phyloP scores from a whole-genome alignment of 2,797 vertebrate species.

The Sandelia bainsii region DNA sequence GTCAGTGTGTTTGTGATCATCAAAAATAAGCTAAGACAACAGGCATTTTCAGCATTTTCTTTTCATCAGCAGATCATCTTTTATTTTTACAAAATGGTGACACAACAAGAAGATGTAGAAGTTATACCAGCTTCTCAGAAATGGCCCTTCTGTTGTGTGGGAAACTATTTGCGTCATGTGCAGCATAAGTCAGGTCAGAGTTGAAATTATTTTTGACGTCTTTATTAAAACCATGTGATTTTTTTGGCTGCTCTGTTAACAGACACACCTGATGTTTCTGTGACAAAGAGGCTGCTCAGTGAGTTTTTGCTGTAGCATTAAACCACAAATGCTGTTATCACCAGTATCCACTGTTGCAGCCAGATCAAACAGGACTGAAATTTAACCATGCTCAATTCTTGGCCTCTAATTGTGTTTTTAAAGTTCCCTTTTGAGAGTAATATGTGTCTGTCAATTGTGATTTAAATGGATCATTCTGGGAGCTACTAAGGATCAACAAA shows the following conservation, averaged over 20 bases:
- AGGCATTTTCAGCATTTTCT: neutral
- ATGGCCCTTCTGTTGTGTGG: conserved; percentile 1
- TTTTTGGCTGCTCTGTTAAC: conserved; percentile 17
- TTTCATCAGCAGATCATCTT: neutral
- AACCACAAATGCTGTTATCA: neutral
- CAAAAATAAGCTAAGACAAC: neutral
- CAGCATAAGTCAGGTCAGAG: neutral
- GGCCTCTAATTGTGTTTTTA: conserved; percentile 1
- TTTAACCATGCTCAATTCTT: neutral
- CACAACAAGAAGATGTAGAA: neutral
- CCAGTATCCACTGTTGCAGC: neutral
- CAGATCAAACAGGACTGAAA: conserved; percentile 7
- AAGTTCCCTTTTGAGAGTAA: neutral
- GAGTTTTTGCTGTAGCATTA: neutral
- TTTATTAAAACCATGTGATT: neutral
- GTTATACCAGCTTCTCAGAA: neutral
- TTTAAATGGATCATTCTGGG: conserved; percentile 4
- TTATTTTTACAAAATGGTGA: neutral
- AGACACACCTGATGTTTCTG: conserved; percentile 18
- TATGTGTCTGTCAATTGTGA: neutral
- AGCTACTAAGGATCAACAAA: neutral
- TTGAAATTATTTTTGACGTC: conserved; percentile 19
- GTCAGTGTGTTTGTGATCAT: neutral
- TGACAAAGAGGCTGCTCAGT: conserved; percentile 6
- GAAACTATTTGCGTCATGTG: neutral